Evolutionary conservation across 2,113 vertebrate species (phyloP), one percentile per base, ranked within the genome.

Genomic region (Hemichromis elongatus): DNA sequence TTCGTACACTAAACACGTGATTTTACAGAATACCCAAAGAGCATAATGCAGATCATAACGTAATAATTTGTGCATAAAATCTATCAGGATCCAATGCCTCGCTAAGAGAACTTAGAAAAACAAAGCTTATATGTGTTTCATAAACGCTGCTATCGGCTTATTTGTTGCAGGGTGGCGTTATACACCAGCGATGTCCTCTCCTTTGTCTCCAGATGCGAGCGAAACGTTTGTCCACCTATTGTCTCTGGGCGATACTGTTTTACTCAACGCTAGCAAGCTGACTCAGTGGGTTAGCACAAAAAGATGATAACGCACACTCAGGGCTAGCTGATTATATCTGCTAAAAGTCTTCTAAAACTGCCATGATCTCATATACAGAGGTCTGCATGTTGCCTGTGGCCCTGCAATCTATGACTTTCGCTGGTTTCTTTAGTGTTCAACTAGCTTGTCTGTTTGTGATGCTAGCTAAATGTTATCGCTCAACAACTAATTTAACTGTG

Each of bases 401-500:
- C 3, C 57, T 42, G 13, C 3, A 5, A 50, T 55, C 2, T 66
- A 8, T 80, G 26, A 61, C 78, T 82, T 61, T 78, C 4, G 16
- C 6, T 79, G 55, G 56, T 78, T 85, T 84, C 73, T 88, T 90
- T n/a, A 35, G 5, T 56, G 59, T 55, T 40, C 16, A 77, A 79
- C 21, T 92, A 90, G 89, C 91, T 81, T 8, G 59, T 37, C 79
- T 50, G 33, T 42, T 28, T 85, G 80, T 85, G 79, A 47, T 80
- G 88, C 88, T 94, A 94, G 86, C 90, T 87, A 68, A 53, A 70
- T 57, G 45, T 79, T 78, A 21, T 57, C 75, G 86, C 77, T 87
- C 37, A 80, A 28, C 78, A 92, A 90, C 88, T 92, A 42, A 73
- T 84, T 37, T 81, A 81, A 89, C 80, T 88, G 54, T 63, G 42